Evolutionary conservation across 2,113 vertebrate species (phyloP).

Genomic region (Spilogale gracilis): DNA sequence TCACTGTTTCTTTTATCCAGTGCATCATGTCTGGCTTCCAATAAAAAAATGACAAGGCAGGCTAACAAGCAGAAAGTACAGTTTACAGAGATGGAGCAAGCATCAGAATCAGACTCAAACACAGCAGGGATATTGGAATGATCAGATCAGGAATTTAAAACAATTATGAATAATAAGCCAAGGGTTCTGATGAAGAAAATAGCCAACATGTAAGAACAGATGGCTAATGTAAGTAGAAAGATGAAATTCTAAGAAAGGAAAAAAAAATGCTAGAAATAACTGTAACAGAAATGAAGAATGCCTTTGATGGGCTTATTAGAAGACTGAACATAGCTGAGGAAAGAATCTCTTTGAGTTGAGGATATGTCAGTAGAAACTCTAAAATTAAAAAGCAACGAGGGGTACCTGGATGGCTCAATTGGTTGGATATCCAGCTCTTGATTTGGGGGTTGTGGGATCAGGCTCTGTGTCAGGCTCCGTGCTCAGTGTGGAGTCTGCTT

Average conservation of each 20-base stretch:
- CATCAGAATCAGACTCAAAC: slow-evolving; percentile 4
- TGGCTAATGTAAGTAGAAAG: background rate
- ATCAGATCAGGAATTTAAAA: background rate
- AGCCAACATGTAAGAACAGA: background rate
- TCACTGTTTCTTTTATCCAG: background rate
- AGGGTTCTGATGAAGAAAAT: background rate
- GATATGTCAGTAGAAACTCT: background rate
- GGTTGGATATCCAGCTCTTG: background rate
- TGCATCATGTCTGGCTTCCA: background rate
- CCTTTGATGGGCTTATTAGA: background rate
- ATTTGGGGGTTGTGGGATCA: background rate
- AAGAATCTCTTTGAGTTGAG: background rate
- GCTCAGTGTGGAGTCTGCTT: background rate
- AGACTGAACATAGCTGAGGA: background rate
- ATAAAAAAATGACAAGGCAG: background rate
- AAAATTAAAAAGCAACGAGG: background rate
- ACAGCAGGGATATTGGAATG: background rate
- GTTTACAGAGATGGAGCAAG: background rate
- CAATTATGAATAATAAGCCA: background rate
- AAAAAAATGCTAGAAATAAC: background rate
- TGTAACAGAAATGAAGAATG: background rate
- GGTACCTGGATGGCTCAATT: background rate
- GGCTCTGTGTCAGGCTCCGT: background rate
- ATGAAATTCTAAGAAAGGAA: background rate
- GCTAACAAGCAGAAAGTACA: background rate